Evolutionary conservation across 2,888 invertebrate genomes (phyloP).

Genomic region (Hermaeophaga mercurialis): DNA sequence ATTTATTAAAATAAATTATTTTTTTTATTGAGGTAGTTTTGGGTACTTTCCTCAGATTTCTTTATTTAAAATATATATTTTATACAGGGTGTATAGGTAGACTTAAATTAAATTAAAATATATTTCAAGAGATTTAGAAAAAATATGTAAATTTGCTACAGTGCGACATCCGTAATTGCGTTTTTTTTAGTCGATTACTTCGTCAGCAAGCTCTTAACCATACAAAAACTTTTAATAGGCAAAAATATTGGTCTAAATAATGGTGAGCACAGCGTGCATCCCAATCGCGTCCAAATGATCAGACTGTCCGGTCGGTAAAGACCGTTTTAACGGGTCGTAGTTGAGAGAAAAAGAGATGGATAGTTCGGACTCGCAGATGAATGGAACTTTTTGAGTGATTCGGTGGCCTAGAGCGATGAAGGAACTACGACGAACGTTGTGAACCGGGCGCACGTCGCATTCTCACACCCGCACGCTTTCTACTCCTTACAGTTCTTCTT

Average conservation of each 20-base stretch:
- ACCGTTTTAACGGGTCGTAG: neutral
- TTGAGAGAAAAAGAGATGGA: neutral
- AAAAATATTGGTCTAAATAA: conserved; percentile 2
- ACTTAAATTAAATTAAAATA: too few species aligned
- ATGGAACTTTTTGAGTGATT: conserved; percentile 35
- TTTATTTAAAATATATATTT: too few species aligned
- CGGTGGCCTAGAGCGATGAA: conserved; percentile 47
- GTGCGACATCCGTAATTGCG: too few species aligned
- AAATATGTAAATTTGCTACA: too few species aligned
- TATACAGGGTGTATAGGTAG: too few species aligned
- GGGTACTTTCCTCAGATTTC: too few species aligned
- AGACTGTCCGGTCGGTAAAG: neutral
- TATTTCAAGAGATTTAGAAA: too few species aligned
- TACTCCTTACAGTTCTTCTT: conserved; percentile 3
- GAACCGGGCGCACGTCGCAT: conserved; percentile 55
- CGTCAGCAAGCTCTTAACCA: too few species aligned
- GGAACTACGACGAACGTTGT: conserved; percentile 43
- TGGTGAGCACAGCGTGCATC: neutral
- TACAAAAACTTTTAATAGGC: neutral
- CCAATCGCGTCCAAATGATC: conserved; percentile 3
- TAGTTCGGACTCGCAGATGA: conserved; percentile 29
- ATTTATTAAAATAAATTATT: too few species aligned
- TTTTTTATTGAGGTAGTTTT: too few species aligned
- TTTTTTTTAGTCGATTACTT: too few species aligned
- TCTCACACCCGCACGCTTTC: conserved; percentile 57